A percentile compares a stretch with the other conserved stretches of the same genome.
phyloP scores from a whole-genome alignment of 2,888 invertebrate genomes.

The Coenonympha arcania region DNA sequence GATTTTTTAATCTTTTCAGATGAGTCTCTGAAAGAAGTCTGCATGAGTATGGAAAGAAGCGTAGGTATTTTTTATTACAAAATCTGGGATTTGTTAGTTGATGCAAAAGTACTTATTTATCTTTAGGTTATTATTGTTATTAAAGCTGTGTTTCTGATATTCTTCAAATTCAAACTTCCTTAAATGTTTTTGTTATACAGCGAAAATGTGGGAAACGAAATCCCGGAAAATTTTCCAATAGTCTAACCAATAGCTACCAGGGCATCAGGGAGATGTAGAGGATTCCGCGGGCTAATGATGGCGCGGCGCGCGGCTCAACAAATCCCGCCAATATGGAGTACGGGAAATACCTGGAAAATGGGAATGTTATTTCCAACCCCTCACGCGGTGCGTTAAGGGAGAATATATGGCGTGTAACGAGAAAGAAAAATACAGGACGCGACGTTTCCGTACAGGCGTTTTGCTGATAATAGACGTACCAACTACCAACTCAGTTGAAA shows the following conservation, averaged over 20 bases:
- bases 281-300: conserved; percentile 66
- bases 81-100: too few species aligned
- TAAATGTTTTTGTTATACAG: not conserved
- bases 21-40: too few species aligned
- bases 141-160: not conserved
- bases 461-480: not conserved
- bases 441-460: conserved; percentile 20
- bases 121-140: too few species aligned
- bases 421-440: conserved; percentile 32
- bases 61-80: too few species aligned
- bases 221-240: conserved; percentile 58
- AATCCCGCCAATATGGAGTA: conserved; percentile 69
- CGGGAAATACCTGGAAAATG: conserved; percentile 70
- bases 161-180: not conserved
- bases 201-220: conserved; percentile 38
- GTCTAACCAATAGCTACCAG: conserved; percentile 51
- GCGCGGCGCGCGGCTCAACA: conserved; percentile 44
- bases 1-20: too few species aligned
- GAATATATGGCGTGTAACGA: conserved; percentile 41
- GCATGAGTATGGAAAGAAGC: too few species aligned
- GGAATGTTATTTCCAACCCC: conserved; percentile 48
- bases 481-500: conserved; percentile 1
- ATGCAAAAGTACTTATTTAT: too few species aligned
- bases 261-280: conserved; percentile 50
- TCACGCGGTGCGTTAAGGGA: conserved; percentile 30